Base-by-base conservation (phyloP, 1,140 invertebrate genomes). In the silkworm (Bombyx mori) region DNA sequence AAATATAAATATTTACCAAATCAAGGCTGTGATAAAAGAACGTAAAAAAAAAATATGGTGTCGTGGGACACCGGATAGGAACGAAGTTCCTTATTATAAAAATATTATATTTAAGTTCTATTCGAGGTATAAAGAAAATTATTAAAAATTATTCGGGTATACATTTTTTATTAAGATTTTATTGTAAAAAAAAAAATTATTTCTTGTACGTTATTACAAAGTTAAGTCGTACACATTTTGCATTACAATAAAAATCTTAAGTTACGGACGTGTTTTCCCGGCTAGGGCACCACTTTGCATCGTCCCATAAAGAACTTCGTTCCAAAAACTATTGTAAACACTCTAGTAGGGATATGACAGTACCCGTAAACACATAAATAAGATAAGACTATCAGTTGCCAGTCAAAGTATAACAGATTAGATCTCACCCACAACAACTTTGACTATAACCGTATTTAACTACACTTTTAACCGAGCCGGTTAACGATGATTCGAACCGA, bases 331-430 rank as follows among this genome's bases (percentile, higher is more conserved):
- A 48, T 48, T 6, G 0, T 54, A 62, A 43, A 62, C 35, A 62
- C 55, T 47, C 42, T 44, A 26, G 58, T 56, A 53, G 35, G 18
- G 8, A 58, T 58, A 55, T 43, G 43, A 49, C 45, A 51, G 44
- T 51, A 57, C 48, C 43, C 48, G 49, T 54, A 60, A 54, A 63
- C 8, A 48, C 46, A 55, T 52, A 57, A 12, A 45, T 22, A 6
- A 18, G 44, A 56, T 56, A 10, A 22, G 26, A 42, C 35, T 52
- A 44, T 56, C 52, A 63, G 57, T 80, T 82, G 82, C 78, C 82
- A 80, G 60, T 63, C 78, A 79, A 79, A 82, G 71, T 60, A 72
- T 75, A 85, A 85, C 79, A 79, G 78, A 71, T 59, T 54, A 59
- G 52, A 66, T 62, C 66, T 73, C 73, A 73, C 74, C 75, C 73